Evolutionary conservation across 2,113 vertebrate species (phyloP).

Genomic region (Ictidomys tridecemlineatus): DNA sequence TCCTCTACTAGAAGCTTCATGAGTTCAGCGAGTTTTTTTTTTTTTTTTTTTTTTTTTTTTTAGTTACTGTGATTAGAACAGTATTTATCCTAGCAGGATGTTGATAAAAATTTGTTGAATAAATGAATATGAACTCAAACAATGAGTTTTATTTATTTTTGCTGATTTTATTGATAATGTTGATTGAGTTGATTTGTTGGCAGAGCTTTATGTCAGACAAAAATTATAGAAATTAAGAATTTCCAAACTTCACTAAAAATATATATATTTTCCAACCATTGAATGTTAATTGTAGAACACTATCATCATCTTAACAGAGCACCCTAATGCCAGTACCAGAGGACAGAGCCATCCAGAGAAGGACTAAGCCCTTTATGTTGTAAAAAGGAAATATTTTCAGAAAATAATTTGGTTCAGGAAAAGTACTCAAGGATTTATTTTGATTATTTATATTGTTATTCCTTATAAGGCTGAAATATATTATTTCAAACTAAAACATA

Average conservation of each 20-base stretch:
- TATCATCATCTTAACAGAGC: background rate
- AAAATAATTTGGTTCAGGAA: constrained; percentile 59
- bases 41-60: no score
- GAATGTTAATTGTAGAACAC: constrained; percentile 3
- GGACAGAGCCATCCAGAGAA: background rate
- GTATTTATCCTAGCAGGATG: background rate
- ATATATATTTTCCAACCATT: constrained; percentile 28
- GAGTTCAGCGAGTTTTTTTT: background rate
- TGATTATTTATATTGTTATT: constrained; percentile 55
- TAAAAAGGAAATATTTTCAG: background rate
- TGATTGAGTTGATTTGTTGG: background rate
- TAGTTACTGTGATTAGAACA: background rate
- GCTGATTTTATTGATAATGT: background rate
- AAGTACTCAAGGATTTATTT: constrained; percentile 60
- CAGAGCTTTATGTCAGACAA: background rate
- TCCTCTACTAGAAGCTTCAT: background rate
- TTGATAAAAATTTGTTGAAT: background rate
- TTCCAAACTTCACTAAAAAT: background rate
- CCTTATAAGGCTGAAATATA: constrained; percentile 57
- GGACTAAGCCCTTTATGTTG: background rate
- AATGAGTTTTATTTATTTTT: background rate
- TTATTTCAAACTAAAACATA: constrained; percentile 73
- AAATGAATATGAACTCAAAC: constrained; percentile 5
- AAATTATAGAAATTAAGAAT: constrained; percentile 36
- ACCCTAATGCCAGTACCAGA: background rate